Evolutionary conservation across 1,140 invertebrate genomes (phyloP), one percentile per base, ranked within the genome.

Genomic region (Formica exsecta): DNA sequence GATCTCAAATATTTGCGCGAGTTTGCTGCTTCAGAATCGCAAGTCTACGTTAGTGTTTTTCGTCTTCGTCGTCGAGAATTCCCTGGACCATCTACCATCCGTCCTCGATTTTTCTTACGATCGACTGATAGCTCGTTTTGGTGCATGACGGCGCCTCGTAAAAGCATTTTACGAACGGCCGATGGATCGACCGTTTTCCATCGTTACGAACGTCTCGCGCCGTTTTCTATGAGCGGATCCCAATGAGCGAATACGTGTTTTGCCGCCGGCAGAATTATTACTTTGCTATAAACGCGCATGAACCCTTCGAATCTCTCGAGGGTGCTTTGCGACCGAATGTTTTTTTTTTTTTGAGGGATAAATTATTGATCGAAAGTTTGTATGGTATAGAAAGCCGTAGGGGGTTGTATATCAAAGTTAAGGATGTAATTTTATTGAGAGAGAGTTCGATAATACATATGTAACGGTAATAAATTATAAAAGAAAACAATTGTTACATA

Each of bases 161-260:
- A 89, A 89, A 85, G 51, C 68, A 61, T 61, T 89, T 89, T 74
- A 85, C 74, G 86, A 66, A 36, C n/a, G 64, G 0, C 8, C 54
- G 22, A 57, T 59, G 36, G 66, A 25, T 29, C 44, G 25, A 73
- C 19, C 51, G 19, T 29, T 65, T 80, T 36, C 6, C 48, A 25
- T 66, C 68, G 64, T 57, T 65, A 73, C 68, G 68, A 74, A 19
- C 22, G 65, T 25, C 38, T 86, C 38, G 44, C 48, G 3, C 62
- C 22, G 38, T 88, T 68, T 29, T 44, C 41, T 11, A 32, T 19
- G 11, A 0, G 64, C 44, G 48, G 16, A 22, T 38, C n/a, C 48
- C 51, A 19, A 22, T n/a, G 32, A 36, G 19, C 13, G 29, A 41
- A 29, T 71, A 32, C 38, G 16, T 25, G 77, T 71, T 70, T 80